These are phyloP conservation scores for Macaca mulatta DNA, from an alignment of 2,113 vertebrate genomes.

Conservation along the genomic window DNA sequence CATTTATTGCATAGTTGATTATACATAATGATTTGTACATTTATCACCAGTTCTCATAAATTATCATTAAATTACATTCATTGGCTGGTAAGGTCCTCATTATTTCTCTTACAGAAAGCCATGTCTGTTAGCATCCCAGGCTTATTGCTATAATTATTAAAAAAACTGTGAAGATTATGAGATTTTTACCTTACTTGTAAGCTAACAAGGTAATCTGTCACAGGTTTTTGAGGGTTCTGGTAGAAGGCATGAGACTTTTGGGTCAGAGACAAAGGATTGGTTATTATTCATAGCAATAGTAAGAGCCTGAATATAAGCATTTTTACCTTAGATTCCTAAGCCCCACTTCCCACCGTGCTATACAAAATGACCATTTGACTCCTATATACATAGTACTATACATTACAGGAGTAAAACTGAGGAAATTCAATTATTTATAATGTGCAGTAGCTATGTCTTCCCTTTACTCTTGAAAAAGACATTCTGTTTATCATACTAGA, in stretches of 20 bases:
- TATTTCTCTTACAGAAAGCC: neutral
- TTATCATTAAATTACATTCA: neutral
- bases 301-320: neutral
- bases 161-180: neutral
- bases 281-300: slow-evolving; percentile 17
- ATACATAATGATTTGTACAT: neutral
- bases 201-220: neutral
- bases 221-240: neutral
- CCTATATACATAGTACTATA: neutral
- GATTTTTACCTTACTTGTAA: neutral
- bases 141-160: neutral
- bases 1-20: neutral
- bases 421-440: neutral
- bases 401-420: neutral
- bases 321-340: neutral
- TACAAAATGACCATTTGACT: neutral
- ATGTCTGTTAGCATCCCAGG: neutral
- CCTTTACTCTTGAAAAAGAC: neutral
- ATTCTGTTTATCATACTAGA: neutral
- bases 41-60: neutral
- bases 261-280: neutral
- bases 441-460: neutral
- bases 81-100: neutral
- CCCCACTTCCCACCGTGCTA: neutral
- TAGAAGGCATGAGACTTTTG: neutral